phyloP scores from a whole-genome alignment of 2,888 invertebrate genomes.

The Odiellus spinosus region DNA sequence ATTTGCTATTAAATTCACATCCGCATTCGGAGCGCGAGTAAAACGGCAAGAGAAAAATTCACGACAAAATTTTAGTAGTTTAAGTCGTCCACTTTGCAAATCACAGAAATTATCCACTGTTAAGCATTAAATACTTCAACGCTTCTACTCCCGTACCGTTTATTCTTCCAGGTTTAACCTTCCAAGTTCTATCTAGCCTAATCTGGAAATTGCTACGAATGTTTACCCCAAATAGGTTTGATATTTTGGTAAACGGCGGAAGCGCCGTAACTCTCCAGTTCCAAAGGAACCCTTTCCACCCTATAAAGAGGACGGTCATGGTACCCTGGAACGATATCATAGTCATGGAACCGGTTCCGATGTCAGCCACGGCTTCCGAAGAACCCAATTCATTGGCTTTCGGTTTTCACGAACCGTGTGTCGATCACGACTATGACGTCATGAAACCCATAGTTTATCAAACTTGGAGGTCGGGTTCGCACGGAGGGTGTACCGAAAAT shows the following conservation, averaged over 20 bases:
- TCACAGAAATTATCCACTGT: too few relatives aligned
- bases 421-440: constrained; percentile 72
- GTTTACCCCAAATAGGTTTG: too few relatives aligned
- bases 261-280: constrained; percentile 90
- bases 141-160: too few relatives aligned
- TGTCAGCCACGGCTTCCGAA: constrained; percentile 44
- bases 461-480: constrained; percentile 88
- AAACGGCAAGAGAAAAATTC: too few relatives aligned
- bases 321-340: constrained; percentile 96
- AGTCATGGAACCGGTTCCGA: constrained; percentile 63
- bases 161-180: neutral
- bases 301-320: constrained; percentile 70
- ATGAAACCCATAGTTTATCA: constrained; percentile 87
- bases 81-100: too few relatives aligned
- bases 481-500: constrained; percentile 83
- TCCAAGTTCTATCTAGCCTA: neutral
- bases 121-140: too few relatives aligned
- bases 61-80: too few relatives aligned
- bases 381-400: constrained; percentile 40
- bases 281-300: constrained; percentile 74
- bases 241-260: constrained; percentile 96
- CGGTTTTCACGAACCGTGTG: constrained; percentile 46
- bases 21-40: too few relatives aligned
- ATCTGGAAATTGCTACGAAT: constrained; percentile 6
- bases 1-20: too few relatives aligned